Evolutionary conservation across 2,797 vertebrate species (phyloP), one percentile per base, ranked within the genome.

Genomic region (Aotus griseimembra): DNA sequence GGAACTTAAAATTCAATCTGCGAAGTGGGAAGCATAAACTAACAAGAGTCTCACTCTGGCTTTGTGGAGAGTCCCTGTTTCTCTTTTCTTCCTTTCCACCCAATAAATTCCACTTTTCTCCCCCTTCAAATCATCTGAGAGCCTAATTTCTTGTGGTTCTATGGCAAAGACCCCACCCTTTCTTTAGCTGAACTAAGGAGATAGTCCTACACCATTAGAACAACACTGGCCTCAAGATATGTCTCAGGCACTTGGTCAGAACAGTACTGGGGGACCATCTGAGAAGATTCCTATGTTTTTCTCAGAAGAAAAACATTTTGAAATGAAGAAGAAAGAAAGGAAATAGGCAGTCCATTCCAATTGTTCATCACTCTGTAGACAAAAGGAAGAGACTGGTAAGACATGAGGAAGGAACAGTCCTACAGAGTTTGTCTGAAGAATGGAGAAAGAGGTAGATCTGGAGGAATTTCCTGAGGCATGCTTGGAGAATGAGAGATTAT

Each of bases 201-300:
- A 19, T 67, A n/a, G 64, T 19, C 33, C 15, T n/a, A 67, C 33
- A 67, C 33, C 15, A n/a, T 67, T 67, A 36, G 41, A 79, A 88
- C 12, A 72, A 48, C 22, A 46, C 14, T 50, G 39, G 7, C 30
- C 72, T 93, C 11, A 20, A 24, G 17, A 84, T 75, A 46, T 15
- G 9, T 82, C n/a, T 88, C n/a, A 77, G 22, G 33, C 88, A 73
- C 2, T 8, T 28, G 10, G 9, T 39, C 36, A 76, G 13, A 73
- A 15, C 0, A 58, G 44, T 10, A 33, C 1, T 1, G 8, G 8
- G 5, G 33, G 58, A 61, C 2, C 4, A 72, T 5, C 48, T 57
- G 33, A 73, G 11, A 82, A 20, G 15, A 30, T 15, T 70, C 17
- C 19, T 13, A 8, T n/a, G 33, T n/a, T 64, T 67, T n/a, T n/a